Base-by-base conservation (phyloP, 2,888 invertebrate genomes). In the Nycteola revayana region DNA sequence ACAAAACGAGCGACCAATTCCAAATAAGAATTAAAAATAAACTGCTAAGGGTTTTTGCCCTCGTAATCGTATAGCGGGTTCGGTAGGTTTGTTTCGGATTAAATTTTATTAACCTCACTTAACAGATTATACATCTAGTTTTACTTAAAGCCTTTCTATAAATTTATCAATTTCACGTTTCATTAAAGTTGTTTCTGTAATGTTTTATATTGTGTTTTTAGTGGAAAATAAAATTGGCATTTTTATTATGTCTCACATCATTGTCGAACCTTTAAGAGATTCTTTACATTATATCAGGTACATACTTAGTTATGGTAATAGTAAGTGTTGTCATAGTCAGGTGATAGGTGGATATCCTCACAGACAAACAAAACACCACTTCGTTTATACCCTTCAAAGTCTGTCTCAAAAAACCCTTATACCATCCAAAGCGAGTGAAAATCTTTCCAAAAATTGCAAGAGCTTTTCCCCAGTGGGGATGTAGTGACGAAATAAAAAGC, bases 1-100 rank as follows among this genome's bases (percentile, higher is more conserved):
- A 74, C 73, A 71, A 74, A 79, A 76, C 75, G 74, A 66, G 66
- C 65, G 62, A 65, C 67, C 65, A 62, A 65, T 67, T 72, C 63
- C 52, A 65, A 72, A 71, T 67, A 67, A 63, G 65, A 67, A 73
- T 66, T 62, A 65, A 67, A 73, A 70, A 59, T 56, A 62, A 54
- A 62, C 53, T 45, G 48, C 39, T 40, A 50, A 48, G 48, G 41
- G 48, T 53, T 35, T 50, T 48, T 40, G 50, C 50, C 44, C 35
- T 47, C 49, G 43, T 53, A 44, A 46, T 48, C 42, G 50, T 42
- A 31, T 23, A 18, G 6, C 32, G 48, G 56, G 46, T 39, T 47
- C 38, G 32, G 32, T 48, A 42, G 34, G 41, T 36, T 49, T 27
- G 9, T 41, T 35, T 36, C 41, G 23, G 31, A 28, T 38, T 44